Percentiles rank a stretch among this genome's conserved stretches.
phyloP scores from a whole-genome alignment of 2,797 vertebrate genomes.

The Apogon hyalosoma region DNA sequence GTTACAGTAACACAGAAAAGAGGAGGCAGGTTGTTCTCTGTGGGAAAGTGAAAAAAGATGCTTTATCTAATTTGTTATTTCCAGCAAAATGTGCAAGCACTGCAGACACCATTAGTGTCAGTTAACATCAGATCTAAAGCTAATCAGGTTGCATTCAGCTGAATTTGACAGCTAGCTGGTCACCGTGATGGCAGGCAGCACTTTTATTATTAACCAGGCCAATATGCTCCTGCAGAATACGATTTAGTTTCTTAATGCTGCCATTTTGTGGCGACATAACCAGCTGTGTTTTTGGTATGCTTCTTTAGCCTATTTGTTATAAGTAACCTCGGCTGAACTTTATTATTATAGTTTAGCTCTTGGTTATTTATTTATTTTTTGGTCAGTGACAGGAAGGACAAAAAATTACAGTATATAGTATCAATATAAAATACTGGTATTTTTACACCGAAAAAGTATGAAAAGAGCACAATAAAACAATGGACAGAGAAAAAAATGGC shows the following conservation, averaged over 20 bases:
- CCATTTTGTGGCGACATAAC: background rate
- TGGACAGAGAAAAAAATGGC: no score
- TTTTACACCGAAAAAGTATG: no score
- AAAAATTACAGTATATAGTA: no score
- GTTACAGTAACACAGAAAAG: background rate
- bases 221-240: slow-evolving; percentile 18
- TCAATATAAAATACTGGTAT: no score
- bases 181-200: slow-evolving; percentile 21
- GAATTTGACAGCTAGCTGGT: slow-evolving; percentile 34
- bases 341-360: no score
- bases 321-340: no score
- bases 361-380: no score
- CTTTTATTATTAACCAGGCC: slow-evolving; percentile 36
- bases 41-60: background rate
- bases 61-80: slow-evolving; percentile 21
- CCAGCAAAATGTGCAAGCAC: slow-evolving; percentile 9
- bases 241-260: background rate
- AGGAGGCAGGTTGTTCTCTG: background rate
- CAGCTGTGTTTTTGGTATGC: no score
- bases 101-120: slow-evolving; percentile 38
- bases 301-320: no score
- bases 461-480: no score
- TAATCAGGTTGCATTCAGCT: slow-evolving; percentile 37
- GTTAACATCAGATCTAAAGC: slow-evolving; percentile 25
- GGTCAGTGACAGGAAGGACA: no score